Percentiles rank a stretch among this genome's conserved stretches.
These are phyloP conservation scores for Procambarus clarkii DNA, from an alignment of 1,140 invertebrate species.

Conservation along the genomic window DNA sequence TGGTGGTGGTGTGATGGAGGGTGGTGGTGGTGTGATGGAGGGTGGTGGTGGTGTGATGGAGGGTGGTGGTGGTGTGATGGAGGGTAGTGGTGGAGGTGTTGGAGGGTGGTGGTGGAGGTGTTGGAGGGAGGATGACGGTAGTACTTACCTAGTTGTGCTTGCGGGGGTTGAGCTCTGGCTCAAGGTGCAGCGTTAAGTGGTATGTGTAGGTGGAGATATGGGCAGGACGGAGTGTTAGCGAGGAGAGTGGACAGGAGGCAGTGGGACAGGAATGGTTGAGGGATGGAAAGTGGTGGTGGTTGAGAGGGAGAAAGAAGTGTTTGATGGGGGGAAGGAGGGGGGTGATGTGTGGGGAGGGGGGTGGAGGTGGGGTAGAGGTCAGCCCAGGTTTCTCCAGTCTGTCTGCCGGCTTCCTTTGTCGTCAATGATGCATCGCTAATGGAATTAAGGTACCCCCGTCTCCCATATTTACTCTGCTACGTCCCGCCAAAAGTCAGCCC, in stretches of 20 bases:
- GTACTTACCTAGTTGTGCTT: too few relatives aligned
- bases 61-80: background rate
- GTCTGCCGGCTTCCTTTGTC: constrained; percentile 44
- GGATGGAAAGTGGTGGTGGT: background rate
- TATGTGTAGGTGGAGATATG: background rate
- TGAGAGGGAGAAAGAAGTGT: background rate
- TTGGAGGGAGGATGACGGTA: too few relatives aligned
- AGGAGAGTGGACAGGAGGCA: background rate
- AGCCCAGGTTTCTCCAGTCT: constrained; percentile 41
- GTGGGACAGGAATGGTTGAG: background rate
- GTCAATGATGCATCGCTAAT: constrained; percentile 52
- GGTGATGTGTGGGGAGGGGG: background rate
- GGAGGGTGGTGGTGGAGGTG: too few relatives aligned
- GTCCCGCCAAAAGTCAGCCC: background rate
- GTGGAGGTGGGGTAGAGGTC: constrained; percentile 24
- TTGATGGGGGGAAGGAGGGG: constrained; percentile 1
- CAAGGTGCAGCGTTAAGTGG: too few relatives aligned
- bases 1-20: background rate
- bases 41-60: too few relatives aligned
- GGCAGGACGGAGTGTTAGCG: background rate
- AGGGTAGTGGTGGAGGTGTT: background rate
- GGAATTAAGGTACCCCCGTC: constrained; percentile 49
- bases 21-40: too few relatives aligned
- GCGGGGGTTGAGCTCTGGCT: too few relatives aligned
- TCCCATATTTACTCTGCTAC: constrained; percentile 42